Conservation (phyloP, 2,888 invertebrate species). For the Dendrolimus pini region DNA sequence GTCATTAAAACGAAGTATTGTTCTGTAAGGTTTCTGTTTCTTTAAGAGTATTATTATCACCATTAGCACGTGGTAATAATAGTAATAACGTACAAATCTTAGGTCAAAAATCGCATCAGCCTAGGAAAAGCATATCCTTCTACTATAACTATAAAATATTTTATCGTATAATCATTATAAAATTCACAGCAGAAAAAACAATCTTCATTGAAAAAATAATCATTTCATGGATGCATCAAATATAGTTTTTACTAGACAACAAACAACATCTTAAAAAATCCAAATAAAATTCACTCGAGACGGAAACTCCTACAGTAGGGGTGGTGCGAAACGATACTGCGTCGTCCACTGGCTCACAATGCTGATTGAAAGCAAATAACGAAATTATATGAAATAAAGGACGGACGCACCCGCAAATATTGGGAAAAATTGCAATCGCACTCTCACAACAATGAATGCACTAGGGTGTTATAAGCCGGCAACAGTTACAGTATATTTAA, state of each 20-base stretch:
- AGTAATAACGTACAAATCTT: too few relatives aligned
- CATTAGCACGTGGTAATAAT: too few relatives aligned
- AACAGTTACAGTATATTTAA: too few relatives aligned
- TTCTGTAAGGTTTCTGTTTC: too few relatives aligned
- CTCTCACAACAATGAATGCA: constrained; percentile 45
- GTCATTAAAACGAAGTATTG: too few relatives aligned
- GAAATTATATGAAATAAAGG: constrained; percentile 68
- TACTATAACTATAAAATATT: too few relatives aligned
- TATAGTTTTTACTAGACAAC: constrained; percentile 59
- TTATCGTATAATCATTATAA: too few relatives aligned
- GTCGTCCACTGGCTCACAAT: constrained; percentile 51
- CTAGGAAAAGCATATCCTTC: too few relatives aligned
- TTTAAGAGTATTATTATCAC: too few relatives aligned
- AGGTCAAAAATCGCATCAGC: too few relatives aligned
- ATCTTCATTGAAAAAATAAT: constrained; percentile 5
- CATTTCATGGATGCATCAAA: constrained; percentile 24
- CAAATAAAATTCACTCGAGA: constrained; percentile 66
- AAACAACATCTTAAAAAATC: constrained; percentile 69
- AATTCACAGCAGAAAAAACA: too few relatives aligned
- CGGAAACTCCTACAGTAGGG: constrained; percentile 33
- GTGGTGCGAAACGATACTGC: constrained; percentile 18
- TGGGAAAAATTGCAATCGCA: constrained; percentile 62
- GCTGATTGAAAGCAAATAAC: constrained; percentile 77
- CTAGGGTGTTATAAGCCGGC: constrained; percentile 7
- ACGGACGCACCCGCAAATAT: constrained; percentile 55